phyloP scores from a whole-genome alignment of 2,113 vertebrate species.

The Corvus cornix region DNA sequence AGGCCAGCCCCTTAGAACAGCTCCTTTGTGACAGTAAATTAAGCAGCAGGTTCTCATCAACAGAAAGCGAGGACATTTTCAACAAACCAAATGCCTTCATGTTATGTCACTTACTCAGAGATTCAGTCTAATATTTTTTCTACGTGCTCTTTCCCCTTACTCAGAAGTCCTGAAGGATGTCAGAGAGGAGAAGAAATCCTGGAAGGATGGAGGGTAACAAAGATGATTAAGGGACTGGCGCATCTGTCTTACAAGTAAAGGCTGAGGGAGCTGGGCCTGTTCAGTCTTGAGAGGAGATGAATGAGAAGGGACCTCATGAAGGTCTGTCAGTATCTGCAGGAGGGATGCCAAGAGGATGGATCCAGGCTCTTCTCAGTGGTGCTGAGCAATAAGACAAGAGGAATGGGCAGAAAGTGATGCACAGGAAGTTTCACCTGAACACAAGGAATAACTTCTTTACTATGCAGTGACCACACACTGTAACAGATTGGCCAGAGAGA shows the following conservation, averaged over 20 bases:
- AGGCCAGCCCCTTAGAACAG: background rate
- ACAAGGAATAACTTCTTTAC: background rate
- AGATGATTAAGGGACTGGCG: no score
- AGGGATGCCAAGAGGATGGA: background rate
- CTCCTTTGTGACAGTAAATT: background rate
- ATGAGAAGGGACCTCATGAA: background rate
- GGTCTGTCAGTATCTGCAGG: no score
- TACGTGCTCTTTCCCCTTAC: background rate
- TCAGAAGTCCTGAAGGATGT: background rate
- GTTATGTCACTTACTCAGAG: background rate
- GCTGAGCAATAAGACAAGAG: background rate
- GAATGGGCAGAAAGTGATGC: background rate
- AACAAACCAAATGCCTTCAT: background rate
- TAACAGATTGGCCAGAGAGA: background rate
- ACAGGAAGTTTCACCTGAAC: background rate
- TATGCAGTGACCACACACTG: background rate
- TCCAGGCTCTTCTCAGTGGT: background rate
- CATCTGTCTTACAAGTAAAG: background rate
- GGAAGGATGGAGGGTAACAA: background rate
- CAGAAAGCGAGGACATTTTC: background rate
- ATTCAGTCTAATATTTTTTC: background rate
- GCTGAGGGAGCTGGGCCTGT: background rate
- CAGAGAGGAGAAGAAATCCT: background rate
- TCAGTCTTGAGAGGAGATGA: background rate
- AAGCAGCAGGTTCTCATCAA: background rate